A percentile compares a stretch with the other conserved stretches of the same genome.
phyloP scores from a whole-genome alignment of 2,797 vertebrate genomes.

The Onychomys leucogaster region DNA sequence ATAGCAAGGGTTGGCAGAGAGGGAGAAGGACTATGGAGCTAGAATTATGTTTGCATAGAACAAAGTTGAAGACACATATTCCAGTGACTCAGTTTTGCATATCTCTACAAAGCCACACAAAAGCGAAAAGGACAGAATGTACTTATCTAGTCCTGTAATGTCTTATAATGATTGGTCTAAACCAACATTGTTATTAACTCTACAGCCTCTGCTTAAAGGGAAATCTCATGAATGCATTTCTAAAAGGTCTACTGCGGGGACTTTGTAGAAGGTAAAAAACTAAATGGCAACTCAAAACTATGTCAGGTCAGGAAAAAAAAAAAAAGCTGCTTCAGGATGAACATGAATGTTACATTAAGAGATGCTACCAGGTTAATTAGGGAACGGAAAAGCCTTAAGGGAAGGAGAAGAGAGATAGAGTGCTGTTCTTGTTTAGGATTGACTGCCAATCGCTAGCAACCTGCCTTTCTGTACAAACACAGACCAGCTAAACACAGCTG shows the following conservation, averaged over 20 bases:
- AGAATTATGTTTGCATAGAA: neutral
- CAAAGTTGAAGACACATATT: neutral
- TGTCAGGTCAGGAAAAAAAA: neutral
- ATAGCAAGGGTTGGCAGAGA: neutral
- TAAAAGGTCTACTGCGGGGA: neutral
- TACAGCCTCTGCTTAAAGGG: neutral
- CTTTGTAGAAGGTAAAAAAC: constrained; percentile 30
- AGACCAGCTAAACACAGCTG: neutral
- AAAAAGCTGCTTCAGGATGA: constrained; percentile 8
- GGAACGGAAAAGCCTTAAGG: constrained; percentile 2
- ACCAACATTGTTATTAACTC: neutral
- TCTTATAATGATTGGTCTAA: neutral
- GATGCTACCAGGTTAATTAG: neutral
- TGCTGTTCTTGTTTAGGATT: neutral
- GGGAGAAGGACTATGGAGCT: neutral
- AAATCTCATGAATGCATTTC: neutral
- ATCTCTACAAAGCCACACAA: neutral
- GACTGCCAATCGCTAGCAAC: constrained; percentile 1
- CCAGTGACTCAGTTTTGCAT: neutral
- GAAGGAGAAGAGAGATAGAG: neutral
- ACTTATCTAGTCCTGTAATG: neutral
- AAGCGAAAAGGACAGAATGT: neutral
- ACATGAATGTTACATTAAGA: constrained; percentile 18
- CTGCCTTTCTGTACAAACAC: neutral
- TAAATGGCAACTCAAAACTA: constrained; percentile 25